Evolutionary conservation across 2,888 invertebrate genomes (phyloP).

Genomic region (Nysson spinosus): DNA sequence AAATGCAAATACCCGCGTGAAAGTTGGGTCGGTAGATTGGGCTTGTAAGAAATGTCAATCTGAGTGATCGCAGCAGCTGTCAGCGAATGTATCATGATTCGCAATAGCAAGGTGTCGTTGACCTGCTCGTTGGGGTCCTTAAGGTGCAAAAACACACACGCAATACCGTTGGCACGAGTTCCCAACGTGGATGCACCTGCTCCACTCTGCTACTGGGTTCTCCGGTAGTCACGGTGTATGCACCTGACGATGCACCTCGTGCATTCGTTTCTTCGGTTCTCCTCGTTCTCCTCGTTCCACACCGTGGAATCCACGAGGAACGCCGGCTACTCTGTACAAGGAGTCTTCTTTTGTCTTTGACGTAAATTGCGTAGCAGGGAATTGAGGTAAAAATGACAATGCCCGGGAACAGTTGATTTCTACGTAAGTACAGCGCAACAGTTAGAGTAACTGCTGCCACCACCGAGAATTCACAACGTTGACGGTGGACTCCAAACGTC

Average conservation of each 20-base stretch:
- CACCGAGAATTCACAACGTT: conserved; percentile 7
- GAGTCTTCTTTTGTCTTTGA: conserved; percentile 50
- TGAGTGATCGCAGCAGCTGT: conserved; percentile 20
- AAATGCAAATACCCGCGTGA: too few relatives aligned
- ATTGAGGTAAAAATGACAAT: conserved; percentile 36
- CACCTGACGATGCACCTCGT: conserved; percentile 39
- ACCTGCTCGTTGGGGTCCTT: conserved; percentile 69
- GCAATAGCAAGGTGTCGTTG: conserved; percentile 57
- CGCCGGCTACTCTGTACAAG: conserved; percentile 45
- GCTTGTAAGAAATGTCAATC: not conserved
- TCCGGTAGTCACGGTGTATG: conserved; percentile 37
- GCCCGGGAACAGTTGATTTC: conserved; percentile 32
- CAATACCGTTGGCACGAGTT: conserved; percentile 73
- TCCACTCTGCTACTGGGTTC: conserved; percentile 22
- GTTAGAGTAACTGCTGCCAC: conserved; percentile 40
- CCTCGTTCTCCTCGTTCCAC: conserved; percentile 34
- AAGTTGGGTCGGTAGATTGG: too few relatives aligned
- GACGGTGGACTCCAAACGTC: conserved; percentile 31
- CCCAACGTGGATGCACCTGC: conserved; percentile 62
- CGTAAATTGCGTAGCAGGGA: conserved; percentile 44
- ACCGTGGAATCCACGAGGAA: conserved; percentile 41
- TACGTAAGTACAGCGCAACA: conserved; percentile 31
- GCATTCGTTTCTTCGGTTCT: too few relatives aligned
- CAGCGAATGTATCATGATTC: conserved; percentile 14
- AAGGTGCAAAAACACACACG: conserved; percentile 75